Conservation (phyloP, 2,888 invertebrate species). For the Netelia fuscicornis region DNA sequence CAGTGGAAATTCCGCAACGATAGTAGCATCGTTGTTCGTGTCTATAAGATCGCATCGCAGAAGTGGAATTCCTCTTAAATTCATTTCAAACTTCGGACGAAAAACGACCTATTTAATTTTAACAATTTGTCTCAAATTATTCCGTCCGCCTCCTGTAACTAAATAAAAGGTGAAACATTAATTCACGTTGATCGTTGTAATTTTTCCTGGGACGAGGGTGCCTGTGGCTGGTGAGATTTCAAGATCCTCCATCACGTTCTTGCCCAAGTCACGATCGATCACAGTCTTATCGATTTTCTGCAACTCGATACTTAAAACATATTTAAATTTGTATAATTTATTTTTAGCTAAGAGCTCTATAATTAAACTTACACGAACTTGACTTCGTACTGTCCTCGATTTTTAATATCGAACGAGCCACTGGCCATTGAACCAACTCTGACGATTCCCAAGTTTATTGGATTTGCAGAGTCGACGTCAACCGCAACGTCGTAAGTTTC, state of each 20-base stretch:
- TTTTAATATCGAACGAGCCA: slow-evolving; percentile 86
- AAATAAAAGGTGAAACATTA: neutral
- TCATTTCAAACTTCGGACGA: slow-evolving; percentile 73
- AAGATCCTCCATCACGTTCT: slow-evolving; percentile 72
- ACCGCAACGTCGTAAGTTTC: slow-evolving; percentile 88
- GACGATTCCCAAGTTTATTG: slow-evolving; percentile 87
- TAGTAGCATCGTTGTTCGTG: slow-evolving; percentile 64
- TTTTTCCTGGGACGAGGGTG: slow-evolving; percentile 71
- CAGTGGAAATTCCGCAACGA: slow-evolving; percentile 78
- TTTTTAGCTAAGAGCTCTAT: neutral
- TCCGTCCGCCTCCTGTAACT: too few species aligned
- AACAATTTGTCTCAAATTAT: neutral
- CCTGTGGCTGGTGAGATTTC: slow-evolving; percentile 75
- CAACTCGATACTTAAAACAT: slow-evolving; percentile 70
- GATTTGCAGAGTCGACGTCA: slow-evolving; percentile 86
- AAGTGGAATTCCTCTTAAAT: slow-evolving; percentile 72
- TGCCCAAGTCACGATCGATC: slow-evolving; percentile 52
- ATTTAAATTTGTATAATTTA: neutral
- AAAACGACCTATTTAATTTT: slow-evolving; percentile 70
- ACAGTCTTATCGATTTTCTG: slow-evolving; percentile 66
- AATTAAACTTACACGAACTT: slow-evolving; percentile 85
- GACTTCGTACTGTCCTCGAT: slow-evolving; percentile 87
- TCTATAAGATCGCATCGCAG: slow-evolving; percentile 77
- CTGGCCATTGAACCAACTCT: slow-evolving; percentile 86
- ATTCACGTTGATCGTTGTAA: slow-evolving; percentile 70